A percentile compares a stretch with the other conserved stretches of the same genome.
Evolutionary conservation across 1,140 invertebrate genomes (phyloP).

Genomic region (Drosophila ambigua): DNA sequence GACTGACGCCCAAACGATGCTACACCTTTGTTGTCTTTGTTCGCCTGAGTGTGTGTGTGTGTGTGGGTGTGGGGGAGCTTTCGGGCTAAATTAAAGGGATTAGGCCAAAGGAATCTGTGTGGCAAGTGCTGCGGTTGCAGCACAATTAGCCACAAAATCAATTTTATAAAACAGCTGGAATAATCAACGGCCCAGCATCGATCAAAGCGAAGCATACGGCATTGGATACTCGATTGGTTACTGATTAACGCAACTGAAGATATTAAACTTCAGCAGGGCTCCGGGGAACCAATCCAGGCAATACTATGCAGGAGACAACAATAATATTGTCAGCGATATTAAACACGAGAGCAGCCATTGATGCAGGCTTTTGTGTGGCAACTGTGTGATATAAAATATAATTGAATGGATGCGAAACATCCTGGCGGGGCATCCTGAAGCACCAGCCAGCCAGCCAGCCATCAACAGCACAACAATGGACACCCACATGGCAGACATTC

Average conservation of each 20-base stretch:
- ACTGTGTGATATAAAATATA: slow-evolving; percentile 52
- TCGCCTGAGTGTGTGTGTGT: slow-evolving; percentile 19
- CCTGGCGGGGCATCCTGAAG: slow-evolving; percentile 17
- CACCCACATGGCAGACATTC: slow-evolving; percentile 45
- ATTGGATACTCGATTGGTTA: slow-evolving; percentile 3
- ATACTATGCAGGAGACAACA: not conserved
- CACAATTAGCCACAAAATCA: slow-evolving; percentile 54
- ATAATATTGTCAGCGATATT: slow-evolving; percentile 27
- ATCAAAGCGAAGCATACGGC: slow-evolving; percentile 24
- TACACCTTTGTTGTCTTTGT: slow-evolving; percentile 24
- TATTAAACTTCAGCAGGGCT: slow-evolving; percentile 22
- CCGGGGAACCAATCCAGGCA: slow-evolving; percentile 16
- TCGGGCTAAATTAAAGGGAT: slow-evolving; percentile 39
- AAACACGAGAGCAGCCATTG: slow-evolving; percentile 5
- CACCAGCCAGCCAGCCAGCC: no score
- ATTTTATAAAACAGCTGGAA: slow-evolving; percentile 23
- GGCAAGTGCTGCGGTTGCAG: slow-evolving; percentile 1
- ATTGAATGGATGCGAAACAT: slow-evolving; percentile 49
- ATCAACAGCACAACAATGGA: slow-evolving; percentile 23
- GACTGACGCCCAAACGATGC: slow-evolving; percentile 25
- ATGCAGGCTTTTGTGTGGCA: slow-evolving; percentile 29
- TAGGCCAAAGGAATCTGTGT: slow-evolving; percentile 13
- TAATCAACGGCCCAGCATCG: slow-evolving; percentile 33
- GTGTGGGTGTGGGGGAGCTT: not conserved
- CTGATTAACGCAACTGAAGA: slow-evolving; percentile 25